Conservation (phyloP, 2,113 vertebrate species). For the Myotis lucifugus region DNA sequence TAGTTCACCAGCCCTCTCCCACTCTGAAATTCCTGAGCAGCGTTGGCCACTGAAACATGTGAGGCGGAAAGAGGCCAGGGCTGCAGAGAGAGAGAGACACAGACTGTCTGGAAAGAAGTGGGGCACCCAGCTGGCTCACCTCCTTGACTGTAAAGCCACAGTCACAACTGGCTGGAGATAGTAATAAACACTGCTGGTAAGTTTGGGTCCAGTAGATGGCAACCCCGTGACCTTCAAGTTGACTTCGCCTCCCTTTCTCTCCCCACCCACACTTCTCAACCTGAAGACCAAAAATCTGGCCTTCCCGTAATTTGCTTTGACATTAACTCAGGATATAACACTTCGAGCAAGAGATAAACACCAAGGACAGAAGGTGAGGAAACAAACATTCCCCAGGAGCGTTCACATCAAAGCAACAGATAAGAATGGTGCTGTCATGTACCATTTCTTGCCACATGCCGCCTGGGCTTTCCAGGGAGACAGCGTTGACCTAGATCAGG, state of each 20-base stretch:
- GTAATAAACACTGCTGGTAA: constrained; percentile 69
- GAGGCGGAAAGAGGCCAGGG: not conserved
- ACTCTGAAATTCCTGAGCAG: not conserved
- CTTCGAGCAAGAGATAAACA: not conserved
- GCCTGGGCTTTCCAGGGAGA: not conserved
- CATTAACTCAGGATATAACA: not conserved
- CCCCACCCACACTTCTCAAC: constrained; percentile 72
- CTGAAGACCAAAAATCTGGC: not conserved
- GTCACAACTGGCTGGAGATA: not conserved
- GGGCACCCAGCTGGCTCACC: not conserved
- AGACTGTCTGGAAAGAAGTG: not conserved
- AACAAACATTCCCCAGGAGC: not conserved
- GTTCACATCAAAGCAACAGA: not conserved
- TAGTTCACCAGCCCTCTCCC: not conserved
- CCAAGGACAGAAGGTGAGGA: not conserved
- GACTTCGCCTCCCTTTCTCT: constrained; percentile 19
- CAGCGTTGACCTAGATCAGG: not conserved
- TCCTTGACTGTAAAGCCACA: constrained; percentile 9
- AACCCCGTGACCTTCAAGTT: constrained; percentile 19
- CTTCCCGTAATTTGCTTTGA: constrained; percentile 65
- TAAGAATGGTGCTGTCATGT: accelerated
- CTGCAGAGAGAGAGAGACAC: not conserved
- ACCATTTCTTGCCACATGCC: not conserved
- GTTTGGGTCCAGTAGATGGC: constrained; percentile 57
- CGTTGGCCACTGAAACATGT: not conserved